Evolutionary conservation across 1,140 invertebrate genomes (phyloP).

Genomic region (Drosophila tristis): DNA sequence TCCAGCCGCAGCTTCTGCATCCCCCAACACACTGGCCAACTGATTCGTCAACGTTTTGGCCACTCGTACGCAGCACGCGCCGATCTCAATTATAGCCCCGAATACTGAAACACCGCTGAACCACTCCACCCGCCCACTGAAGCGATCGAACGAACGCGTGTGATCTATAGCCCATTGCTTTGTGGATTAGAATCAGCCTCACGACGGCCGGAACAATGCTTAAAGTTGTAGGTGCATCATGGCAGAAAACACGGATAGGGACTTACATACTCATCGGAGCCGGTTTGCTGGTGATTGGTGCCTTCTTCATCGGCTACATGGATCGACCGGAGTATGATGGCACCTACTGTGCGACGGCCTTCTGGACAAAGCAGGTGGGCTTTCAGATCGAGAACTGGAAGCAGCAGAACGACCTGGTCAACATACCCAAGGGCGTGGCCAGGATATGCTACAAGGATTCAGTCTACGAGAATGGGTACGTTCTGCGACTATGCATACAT

Average conservation of each 20-base stretch:
- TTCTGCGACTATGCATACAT: neutral
- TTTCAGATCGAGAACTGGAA: constrained; percentile 91
- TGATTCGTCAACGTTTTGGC: constrained; percentile 59
- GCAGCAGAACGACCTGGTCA: constrained; percentile 88
- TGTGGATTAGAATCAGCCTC: constrained; percentile 38
- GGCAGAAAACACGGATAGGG: constrained; percentile 90
- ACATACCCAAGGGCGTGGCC: constrained; percentile 87
- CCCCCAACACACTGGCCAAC: constrained; percentile 53
- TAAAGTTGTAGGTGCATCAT: constrained; percentile 91
- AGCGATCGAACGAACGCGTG: neutral
- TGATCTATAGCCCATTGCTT: constrained; percentile 16
- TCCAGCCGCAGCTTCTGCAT: constrained; percentile 28
- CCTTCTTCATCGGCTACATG: constrained; percentile 88
- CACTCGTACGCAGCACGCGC: constrained; percentile 79
- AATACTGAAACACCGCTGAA: constrained; percentile 3
- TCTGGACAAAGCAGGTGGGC: constrained; percentile 88
- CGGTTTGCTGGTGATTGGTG: constrained; percentile 88
- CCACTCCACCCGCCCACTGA: no score
- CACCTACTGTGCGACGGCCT: constrained; percentile 88
- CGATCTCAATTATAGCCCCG: constrained; percentile 73
- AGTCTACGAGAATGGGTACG: constrained; percentile 88
- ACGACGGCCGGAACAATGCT: constrained; percentile 86
- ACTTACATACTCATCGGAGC: constrained; percentile 89
- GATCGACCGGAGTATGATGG: constrained; percentile 89
- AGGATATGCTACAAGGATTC: constrained; percentile 89